Conservation (phyloP, 2,888 invertebrate species). For the Idaea dimidiata region DNA sequence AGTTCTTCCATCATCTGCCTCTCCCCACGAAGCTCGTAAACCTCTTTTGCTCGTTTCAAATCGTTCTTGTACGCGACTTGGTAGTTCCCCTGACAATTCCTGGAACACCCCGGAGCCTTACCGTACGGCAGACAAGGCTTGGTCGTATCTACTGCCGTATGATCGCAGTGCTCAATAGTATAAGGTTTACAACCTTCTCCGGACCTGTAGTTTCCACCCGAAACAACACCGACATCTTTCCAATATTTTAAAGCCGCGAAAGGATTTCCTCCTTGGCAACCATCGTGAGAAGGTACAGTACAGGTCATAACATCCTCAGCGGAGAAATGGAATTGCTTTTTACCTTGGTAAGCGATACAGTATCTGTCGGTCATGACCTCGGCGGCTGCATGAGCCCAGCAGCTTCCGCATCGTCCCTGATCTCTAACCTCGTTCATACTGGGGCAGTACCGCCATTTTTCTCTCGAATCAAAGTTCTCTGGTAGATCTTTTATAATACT, state of each 20-base stretch:
- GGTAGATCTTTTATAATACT: conserved; percentile 69
- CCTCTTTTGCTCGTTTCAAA: conserved; percentile 9
- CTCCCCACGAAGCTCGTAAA: conserved; percentile 5
- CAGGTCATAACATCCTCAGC: conserved; percentile 67
- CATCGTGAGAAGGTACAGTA: not conserved
- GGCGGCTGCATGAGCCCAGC: conserved; percentile 92
- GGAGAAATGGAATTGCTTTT: conserved; percentile 77
- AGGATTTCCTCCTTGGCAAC: conserved; percentile 9
- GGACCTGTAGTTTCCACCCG: conserved; percentile 85
- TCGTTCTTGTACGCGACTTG: conserved; percentile 83
- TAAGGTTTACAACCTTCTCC: conserved; percentile 82
- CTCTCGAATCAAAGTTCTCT: conserved; percentile 87
- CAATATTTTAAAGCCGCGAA: not conserved
- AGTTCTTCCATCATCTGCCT: conserved; percentile 77
- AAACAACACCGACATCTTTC: conserved; percentile 78
- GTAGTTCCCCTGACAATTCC: conserved; percentile 13
- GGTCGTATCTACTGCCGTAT: conserved; percentile 1
- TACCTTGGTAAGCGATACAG: conserved; percentile 85
- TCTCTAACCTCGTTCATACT: conserved; percentile 87
- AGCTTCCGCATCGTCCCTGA: conserved; percentile 91
- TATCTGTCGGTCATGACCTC: conserved; percentile 90
- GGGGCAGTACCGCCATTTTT: conserved; percentile 88
- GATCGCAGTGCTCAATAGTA: conserved; percentile 83
- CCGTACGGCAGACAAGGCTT: conserved; percentile 1
- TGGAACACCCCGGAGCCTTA: conserved; percentile 11